Evolutionary conservation across 2,888 invertebrate genomes (phyloP), one percentile per base, ranked within the genome.

Genomic region (Drosophila paranaensis): DNA sequence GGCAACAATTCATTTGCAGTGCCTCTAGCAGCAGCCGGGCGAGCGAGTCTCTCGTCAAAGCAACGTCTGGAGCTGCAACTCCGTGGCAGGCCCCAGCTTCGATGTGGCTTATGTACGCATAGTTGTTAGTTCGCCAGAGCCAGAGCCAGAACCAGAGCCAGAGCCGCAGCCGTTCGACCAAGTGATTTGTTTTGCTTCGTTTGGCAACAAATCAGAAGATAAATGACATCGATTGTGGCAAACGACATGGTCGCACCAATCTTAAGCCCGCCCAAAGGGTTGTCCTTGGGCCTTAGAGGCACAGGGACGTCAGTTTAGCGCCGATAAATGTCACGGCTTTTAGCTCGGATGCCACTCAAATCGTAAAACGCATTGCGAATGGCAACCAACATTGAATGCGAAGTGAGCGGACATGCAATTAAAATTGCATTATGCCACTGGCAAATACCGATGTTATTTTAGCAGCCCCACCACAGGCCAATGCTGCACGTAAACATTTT

Each of bases 151-250:
- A 14, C 14, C 46, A 14, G 3, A 51, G 64, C 45, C 55, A 51
- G 33, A 66, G 70, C 48, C 55, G 70, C 53, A 75, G 65, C 71
- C 87, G 74, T 60, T 83, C 79, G 82, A 75, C 82, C 87, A 85
- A 88, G 84, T 84, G 84, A 84, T 84, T 84, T 84, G 84, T 88
- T 84, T 84, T 88, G 84, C 58, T 85, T 84, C 84, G 84, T 88
- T 84, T 79, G 86, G 88, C 81, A 84, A 84, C 84, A 84, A 84
- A 84, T 84, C 84, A 88, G 83, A 85, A 88, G 84, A 84, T 88
- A 84, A 84, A 84, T 88, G 84, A 82, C 84, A 82, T 88, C 88
- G 86, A 84, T 84, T 84, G 84, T 62, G 88, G 81, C 81, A 73
- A 88, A 79, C 81, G 84, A 84, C 86, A 85, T 79, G 81, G 71